Evolutionary conservation across 2,113 vertebrate genomes (phyloP), one percentile per base, ranked within the genome.

Genomic region (Pampusana beccarii): DNA sequence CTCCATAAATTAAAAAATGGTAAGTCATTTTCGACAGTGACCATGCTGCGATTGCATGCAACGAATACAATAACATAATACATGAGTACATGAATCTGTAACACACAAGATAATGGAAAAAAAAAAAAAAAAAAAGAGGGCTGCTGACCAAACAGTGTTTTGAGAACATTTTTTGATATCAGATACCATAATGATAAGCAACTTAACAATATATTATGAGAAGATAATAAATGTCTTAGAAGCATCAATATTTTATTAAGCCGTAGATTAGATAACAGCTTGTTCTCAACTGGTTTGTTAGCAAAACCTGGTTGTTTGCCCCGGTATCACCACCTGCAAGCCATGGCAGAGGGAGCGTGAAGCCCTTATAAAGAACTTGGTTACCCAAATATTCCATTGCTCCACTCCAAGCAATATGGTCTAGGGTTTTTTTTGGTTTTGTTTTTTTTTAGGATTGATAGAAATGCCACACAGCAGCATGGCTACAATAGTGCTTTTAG

Each of bases 201-300:
- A 58, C 19, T 51, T 74, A 72, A 42, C 38, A 91, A 50, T 19
- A 71, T 48, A 88, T 10, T 48, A 88, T 2, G 3, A 90, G 50
- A 85, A 90, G 51, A 86, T 28, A 78, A 64, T 26, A 58, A 66
- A 92, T n/a, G 38, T 69, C 86, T 88, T 61, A 62, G 80, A 87
- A 86, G 80, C 73, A 93, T 38, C 61, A 90, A 42, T 89, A 96
- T 81, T 93, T 84, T 91, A 85, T 92, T 86, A 89, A 93, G 48
- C 33, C 48, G 16, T 16, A 86, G 77, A 93, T 93, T 93, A 96
- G 96, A 92, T 88, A 96, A 81, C 53, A 40, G 20, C 44, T 80
- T 82, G 14, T 34, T 90, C 36, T 90, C 66, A 77, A 29, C n/a
- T 53, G 34, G 10, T 86, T 70, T 90, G 40, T 79, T 71, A 89